Evolutionary conservation across 2,113 vertebrate species (phyloP).

Genomic region (Trogon surrucura): DNA sequence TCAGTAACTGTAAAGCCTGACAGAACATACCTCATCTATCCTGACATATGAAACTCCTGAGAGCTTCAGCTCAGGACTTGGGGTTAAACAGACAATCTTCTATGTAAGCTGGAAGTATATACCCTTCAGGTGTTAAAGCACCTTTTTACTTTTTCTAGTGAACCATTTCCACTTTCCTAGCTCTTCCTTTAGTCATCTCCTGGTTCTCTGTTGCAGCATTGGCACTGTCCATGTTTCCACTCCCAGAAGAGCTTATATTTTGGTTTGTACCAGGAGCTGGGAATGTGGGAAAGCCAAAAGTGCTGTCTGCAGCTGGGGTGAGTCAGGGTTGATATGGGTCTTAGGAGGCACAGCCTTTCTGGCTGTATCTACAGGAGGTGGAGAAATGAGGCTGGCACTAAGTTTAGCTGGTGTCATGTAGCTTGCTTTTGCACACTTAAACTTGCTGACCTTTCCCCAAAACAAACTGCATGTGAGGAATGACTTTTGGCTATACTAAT

Average conservation of each 20-base stretch:
- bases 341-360: not conserved
- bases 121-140: not conserved
- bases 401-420: not conserved
- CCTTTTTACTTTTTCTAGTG: not conserved
- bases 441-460: not conserved
- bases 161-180: not conserved
- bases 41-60: not conserved
- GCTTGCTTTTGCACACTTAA: not conserved
- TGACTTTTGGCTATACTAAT: not conserved
- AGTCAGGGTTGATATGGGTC: not conserved
- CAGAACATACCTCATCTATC: rapidly evolving
- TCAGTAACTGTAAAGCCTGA: not conserved
- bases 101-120: not conserved
- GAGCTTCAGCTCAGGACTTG: not conserved
- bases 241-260: not conserved
- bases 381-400: not conserved
- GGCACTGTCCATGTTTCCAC: not conserved
- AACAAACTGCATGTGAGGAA: not conserved
- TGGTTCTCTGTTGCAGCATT: not conserved
- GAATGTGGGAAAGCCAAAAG: not conserved
- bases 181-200: not conserved
- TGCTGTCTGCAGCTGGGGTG: rapidly evolving
- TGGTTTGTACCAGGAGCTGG: not conserved
- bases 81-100: not conserved
- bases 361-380: not conserved